Evolutionary conservation across 1,140 invertebrate species (phyloP).

Genomic region (Brevipalpus yothersi): DNA sequence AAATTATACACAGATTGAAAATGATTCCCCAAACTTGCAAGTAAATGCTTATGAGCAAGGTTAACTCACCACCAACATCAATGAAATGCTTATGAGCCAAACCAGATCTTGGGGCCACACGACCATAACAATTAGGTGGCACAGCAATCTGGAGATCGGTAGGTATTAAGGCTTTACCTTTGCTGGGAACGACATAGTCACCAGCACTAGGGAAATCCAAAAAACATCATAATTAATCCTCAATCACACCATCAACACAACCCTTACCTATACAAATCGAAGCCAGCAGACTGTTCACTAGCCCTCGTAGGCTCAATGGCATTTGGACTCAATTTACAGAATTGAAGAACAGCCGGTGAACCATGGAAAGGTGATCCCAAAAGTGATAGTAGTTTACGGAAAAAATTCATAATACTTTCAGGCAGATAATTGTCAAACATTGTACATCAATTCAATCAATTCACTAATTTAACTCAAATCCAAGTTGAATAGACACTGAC

Average conservation of each 20-base stretch:
- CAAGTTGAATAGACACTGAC: too few species aligned
- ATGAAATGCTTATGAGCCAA: conserved; percentile 83
- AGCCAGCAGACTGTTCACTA: conserved; percentile 60
- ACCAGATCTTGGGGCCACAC: conserved; percentile 85
- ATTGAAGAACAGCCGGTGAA: conserved; percentile 27
- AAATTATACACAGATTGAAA: conserved; percentile 15
- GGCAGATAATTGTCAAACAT: too few species aligned
- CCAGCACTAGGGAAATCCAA: conserved; percentile 43
- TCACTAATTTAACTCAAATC: too few species aligned
- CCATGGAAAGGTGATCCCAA: too few species aligned
- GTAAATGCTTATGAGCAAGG: background rate
- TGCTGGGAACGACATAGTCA: conserved; percentile 48
- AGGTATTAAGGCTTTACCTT: conserved; percentile 57
- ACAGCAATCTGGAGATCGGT: conserved; percentile 62
- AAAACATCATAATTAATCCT: conserved; percentile 7
- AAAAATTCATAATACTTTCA: too few species aligned
- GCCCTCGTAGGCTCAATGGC: conserved; percentile 56
- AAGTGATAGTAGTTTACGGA: too few species aligned
- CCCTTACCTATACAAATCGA: conserved; percentile 57
- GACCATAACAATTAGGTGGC: conserved; percentile 59
- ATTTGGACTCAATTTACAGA: conserved; percentile 46
- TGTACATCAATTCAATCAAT: too few species aligned
- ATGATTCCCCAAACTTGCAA: background rate
- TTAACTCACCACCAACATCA: conserved; percentile 55
- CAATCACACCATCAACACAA: background rate